Evolutionary conservation across 2,888 invertebrate genomes (phyloP), one percentile per base, ranked within the genome.

Genomic region (Celastrina argiolus): DNA sequence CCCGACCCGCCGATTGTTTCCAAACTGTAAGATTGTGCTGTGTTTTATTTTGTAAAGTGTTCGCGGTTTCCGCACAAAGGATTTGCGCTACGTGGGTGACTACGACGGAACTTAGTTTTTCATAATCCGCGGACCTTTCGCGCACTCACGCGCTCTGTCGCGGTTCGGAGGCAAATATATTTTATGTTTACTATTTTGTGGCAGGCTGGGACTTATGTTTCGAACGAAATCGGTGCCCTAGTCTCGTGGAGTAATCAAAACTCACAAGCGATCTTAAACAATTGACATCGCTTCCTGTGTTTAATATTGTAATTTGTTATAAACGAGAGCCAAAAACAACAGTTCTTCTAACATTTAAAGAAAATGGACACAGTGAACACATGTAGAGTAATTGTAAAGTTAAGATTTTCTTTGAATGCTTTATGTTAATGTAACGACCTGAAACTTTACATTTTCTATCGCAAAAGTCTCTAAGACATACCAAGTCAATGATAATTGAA

Each of bases 1-100:
- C 71, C 69, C 74, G 72, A 71, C n/a, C n/a, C n/a, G n/a, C 73
- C 75, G 64, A 80, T 81, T 80, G 75, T 75, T 76, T 72, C 69
- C 63, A 16, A 66, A 59, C 51, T 34, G n/a, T 16, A 26, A 12
- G 36, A 31, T 56, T 31, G 59, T 41, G 59, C 14, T 22, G 58
- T 66, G 58, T 66, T 41, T 66, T 31, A 59, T 58, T 42, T 36
- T 59, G 31, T 18, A 16, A 63, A 65, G 65, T 65, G 65, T 41
- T 65, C n/a, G 28, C 28, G 36, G 56, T 65, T 58, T 58, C 16
- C 28, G 58, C 65, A 65, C 58, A 65, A 65, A 58, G 65, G 65
- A 65, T 59, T 59, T 31, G 7, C 22, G 39, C 34, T 22, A 12
- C 61, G 39, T 61, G 12, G 61, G 36, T 39, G 39, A 61, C 61